Conservation (phyloP, 2,113 vertebrate genomes). For the Nesoenas mayeri region DNA sequence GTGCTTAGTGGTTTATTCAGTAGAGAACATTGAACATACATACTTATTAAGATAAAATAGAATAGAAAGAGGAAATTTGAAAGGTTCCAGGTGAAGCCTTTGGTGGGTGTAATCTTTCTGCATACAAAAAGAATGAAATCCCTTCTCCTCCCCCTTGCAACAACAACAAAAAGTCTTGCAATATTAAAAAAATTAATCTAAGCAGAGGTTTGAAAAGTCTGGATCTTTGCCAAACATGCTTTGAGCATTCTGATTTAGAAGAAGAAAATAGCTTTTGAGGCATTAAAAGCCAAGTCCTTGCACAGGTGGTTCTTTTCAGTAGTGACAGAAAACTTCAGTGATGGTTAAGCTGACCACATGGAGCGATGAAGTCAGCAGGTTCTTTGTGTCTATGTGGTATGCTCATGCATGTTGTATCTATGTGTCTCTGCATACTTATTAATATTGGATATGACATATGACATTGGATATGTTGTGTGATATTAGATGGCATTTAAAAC, state of each 20-base stretch:
- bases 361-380: not conserved
- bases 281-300: not conserved
- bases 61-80: not conserved
- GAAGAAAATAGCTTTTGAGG: not conserved
- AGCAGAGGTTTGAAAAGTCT: not conserved
- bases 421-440: not conserved
- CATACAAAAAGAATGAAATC: not conserved
- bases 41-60: not conserved
- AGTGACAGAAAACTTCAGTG: not conserved
- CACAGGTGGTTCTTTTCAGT: not conserved
- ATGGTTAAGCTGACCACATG: not conserved
- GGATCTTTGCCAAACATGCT: not conserved
- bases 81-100: not conserved
- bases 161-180: not conserved
- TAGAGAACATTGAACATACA: not conserved
- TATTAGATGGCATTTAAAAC: not conserved
- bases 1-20: not conserved
- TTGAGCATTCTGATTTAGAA: not conserved
- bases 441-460: not conserved
- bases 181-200: not conserved
- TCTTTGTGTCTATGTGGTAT: not conserved
- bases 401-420: accelerated
- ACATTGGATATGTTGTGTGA: not conserved
- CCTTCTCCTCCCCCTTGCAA: not conserved
- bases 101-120: not conserved